These are phyloP conservation scores for Thrips palmi DNA, from an alignment of 1,140 invertebrate genomes.

Conservation along the genomic window DNA sequence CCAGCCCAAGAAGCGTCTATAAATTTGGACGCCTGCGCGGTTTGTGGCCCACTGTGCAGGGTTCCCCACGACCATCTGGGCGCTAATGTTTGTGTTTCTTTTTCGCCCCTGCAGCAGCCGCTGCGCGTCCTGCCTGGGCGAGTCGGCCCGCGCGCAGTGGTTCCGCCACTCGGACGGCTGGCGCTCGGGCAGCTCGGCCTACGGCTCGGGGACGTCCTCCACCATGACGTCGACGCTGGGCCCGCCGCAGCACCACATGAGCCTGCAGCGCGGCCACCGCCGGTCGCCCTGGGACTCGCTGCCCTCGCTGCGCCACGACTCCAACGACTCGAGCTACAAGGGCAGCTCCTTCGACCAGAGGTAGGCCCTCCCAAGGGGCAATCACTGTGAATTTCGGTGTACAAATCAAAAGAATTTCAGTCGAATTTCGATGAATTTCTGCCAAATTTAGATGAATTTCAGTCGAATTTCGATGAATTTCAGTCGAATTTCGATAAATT, in stretches of 20 bases:
- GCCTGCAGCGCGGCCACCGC: conserved; percentile 20
- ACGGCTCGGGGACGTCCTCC: conserved; percentile 34
- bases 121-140: conserved; percentile 66
- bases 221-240: conserved; percentile 22
- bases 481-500: too few species aligned
- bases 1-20: too few species aligned
- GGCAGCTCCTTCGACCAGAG: conserved; percentile 69
- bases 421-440: too few species aligned
- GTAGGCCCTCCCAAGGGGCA: conserved; percentile 27
- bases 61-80: background rate
- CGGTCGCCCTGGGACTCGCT: conserved; percentile 65
- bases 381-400: too few species aligned
- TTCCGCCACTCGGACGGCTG: conserved; percentile 73
- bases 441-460: too few species aligned
- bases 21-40: too few species aligned
- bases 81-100: background rate
- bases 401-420: too few species aligned
- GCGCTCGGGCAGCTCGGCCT: conserved; percentile 55
- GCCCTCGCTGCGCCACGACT: conserved; percentile 59
- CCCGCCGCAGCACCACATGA: conserved; percentile 15
- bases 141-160: conserved; percentile 67
- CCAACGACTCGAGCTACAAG: conserved; percentile 69
- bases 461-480: too few species aligned
- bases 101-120: conserved; percentile 19
- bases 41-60: too few species aligned